phyloP scores from a whole-genome alignment of 1,140 invertebrate species.

The Zaprionus camerounensis region DNA sequence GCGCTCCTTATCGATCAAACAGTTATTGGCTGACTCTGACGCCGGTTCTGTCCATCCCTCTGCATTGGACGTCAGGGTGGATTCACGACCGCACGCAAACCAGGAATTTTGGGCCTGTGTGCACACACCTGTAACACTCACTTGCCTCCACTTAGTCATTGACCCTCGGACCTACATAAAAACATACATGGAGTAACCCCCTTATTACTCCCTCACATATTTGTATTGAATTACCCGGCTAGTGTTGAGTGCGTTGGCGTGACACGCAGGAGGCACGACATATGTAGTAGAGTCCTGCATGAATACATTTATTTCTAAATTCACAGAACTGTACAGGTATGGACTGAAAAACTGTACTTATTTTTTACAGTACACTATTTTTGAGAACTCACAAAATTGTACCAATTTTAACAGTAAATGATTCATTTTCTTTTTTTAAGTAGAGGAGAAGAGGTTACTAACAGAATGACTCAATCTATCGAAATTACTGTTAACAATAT shows the following conservation, averaged over 20 bases:
- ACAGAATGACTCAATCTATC: too few species aligned
- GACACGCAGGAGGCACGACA: neutral
- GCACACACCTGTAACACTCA: conserved; percentile 43
- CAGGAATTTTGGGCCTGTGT: neutral
- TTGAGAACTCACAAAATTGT: too few species aligned
- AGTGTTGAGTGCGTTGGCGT: neutral
- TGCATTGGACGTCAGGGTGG: conserved; percentile 36
- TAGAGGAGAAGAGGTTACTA: too few species aligned
- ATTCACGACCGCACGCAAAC: conserved; percentile 9
- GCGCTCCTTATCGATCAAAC: conserved; percentile 70
- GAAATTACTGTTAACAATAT: too few species aligned
- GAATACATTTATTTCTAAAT: too few species aligned
- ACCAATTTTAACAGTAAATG: too few species aligned
- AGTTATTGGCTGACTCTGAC: conserved; percentile 57
- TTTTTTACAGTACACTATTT: too few species aligned
- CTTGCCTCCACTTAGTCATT: conserved; percentile 44
- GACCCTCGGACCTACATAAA: conserved; percentile 45
- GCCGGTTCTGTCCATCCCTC: conserved; percentile 41
- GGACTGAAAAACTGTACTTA: too few species aligned
- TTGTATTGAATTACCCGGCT: conserved; percentile 12
- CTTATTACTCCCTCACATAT: conserved; percentile 9
- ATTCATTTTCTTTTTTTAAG: too few species aligned
- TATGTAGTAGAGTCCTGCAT: neutral
- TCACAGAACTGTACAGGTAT: too few species aligned
- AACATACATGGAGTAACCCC: neutral